phyloP scores from a whole-genome alignment of 1,140 invertebrate genomes.

The Copidosoma floridanum region DNA sequence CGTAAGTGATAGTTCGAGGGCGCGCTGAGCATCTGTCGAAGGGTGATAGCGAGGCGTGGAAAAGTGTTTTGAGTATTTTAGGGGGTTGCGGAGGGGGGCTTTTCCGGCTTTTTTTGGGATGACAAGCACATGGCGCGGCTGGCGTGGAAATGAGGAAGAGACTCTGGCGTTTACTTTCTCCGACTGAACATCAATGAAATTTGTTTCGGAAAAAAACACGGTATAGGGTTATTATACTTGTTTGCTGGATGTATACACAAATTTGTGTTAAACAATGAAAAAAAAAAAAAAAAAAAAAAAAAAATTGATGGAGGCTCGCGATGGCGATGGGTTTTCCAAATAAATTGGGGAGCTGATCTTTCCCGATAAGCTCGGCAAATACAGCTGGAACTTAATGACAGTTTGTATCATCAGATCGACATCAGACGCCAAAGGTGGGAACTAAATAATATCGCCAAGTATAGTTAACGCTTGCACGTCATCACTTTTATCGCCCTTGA shows the following conservation, averaged over 20 bases:
- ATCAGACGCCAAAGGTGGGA: constrained; percentile 2
- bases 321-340: neutral
- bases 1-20: too few relatives aligned
- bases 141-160: constrained; percentile 43
- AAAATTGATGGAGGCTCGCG: too few relatives aligned
- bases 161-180: too few relatives aligned
- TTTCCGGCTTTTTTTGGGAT: constrained; percentile 19
- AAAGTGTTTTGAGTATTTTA: constrained; percentile 16
- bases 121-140: constrained; percentile 50
- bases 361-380: constrained; percentile 1
- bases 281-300: too few relatives aligned
- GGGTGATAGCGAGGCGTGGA: neutral
- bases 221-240: too few relatives aligned
- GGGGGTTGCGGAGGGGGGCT: neutral
- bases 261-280: constrained; percentile 1
- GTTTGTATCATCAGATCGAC: constrained; percentile 14
- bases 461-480: too few relatives aligned
- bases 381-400: neutral
- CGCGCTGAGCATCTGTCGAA: neutral
- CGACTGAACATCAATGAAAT: too few relatives aligned
- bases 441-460: too few relatives aligned
- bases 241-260: too few relatives aligned
- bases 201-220: too few relatives aligned
- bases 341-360: neutral
- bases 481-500: too few relatives aligned